Base-by-base conservation (phyloP, 2,113 vertebrate species). In the Drymodes brunneopygia region DNA sequence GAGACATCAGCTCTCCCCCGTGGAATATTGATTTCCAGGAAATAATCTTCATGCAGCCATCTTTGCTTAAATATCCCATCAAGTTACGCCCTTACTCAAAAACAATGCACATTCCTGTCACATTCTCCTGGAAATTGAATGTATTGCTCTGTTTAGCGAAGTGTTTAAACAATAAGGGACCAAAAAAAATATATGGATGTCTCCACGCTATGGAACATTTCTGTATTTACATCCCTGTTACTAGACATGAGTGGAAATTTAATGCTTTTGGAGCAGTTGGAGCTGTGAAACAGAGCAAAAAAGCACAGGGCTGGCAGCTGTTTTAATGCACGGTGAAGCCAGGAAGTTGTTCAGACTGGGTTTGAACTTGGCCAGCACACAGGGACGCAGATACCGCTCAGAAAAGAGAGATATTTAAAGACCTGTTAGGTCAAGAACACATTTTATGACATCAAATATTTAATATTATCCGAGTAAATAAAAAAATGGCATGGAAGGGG, bases 1-100 rank as follows among this genome's bases (percentile, higher is more conserved):
- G 77, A 93, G 85, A 79, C 91, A 75, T 69, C 91, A 92, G 74
- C 83, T 85, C 56, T 92, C 31, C 79, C 85, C 8, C 1, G 4
- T 81, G 90, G 64, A 70, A 90, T 96, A 95, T 90, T 97, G 93
- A 95, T 95, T 96, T 92, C 92, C 64, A 94, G 88, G 93, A 94
- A 88, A 60, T 81, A 77, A 87, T 90, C 67, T 81, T 75, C 67
- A 29, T n/a, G 21, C 77, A 61, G 54, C 72, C 79, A 89, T 65
- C 90, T 85, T 86, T 77, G 64, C 78, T 92, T 86, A 88, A 94
- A 88, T 54, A 87, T 33, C 87, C 15, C 72, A 17, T 42, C 51
- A 82, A 61, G 29, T 38, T 56, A 15, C 15, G 27, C 38, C 71
- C 35, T 70, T 24, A 11, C 28, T 77, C 51, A 36, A 79, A 89